A percentile compares a stretch with the other conserved stretches of the same genome.
phyloP scores from a whole-genome alignment of 2,888 invertebrate genomes.

The Pomacea canaliculata region DNA sequence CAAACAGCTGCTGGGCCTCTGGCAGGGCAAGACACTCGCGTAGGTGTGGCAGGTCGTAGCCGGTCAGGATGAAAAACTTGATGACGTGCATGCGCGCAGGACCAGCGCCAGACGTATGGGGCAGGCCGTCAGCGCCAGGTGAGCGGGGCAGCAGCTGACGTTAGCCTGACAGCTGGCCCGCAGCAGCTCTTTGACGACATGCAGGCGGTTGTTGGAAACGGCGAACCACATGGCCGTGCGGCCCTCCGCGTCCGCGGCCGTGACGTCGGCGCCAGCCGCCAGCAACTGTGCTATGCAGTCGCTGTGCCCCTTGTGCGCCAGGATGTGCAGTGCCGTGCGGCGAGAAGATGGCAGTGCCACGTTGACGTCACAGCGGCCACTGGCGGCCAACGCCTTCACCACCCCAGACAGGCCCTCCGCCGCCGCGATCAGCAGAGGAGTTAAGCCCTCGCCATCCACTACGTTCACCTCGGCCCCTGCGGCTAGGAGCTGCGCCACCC shows the following conservation, averaged over 20 bases:
- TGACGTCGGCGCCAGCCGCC: slow-evolving; percentile 54
- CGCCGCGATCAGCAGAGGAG: slow-evolving; percentile 63
- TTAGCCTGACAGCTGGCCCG: slow-evolving; percentile 59
- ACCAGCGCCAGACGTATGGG: slow-evolving; percentile 54
- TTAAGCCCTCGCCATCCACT: slow-evolving; percentile 58
- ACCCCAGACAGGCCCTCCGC: slow-evolving; percentile 63
- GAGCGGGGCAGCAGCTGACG: slow-evolving; percentile 47
- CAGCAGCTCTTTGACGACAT: slow-evolving; percentile 57
- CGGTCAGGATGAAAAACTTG: slow-evolving; percentile 62
- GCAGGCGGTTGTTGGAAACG: slow-evolving; percentile 50
- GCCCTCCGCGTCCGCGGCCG: slow-evolving; percentile 47
- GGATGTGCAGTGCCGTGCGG: slow-evolving; percentile 59
- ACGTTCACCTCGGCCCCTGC: slow-evolving; percentile 57
- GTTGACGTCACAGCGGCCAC: slow-evolving; percentile 58
- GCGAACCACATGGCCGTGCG: slow-evolving; percentile 64
- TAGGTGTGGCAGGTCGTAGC: slow-evolving; percentile 54
- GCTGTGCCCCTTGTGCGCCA: slow-evolving; percentile 65
- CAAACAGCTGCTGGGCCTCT: slow-evolving; percentile 37
- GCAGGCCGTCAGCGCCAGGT: slow-evolving; percentile 42
- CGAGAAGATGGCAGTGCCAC: slow-evolving; percentile 48
- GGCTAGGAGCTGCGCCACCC: slow-evolving; percentile 51
- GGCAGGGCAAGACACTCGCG: slow-evolving; percentile 41
- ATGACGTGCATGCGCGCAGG: slow-evolving; percentile 46
- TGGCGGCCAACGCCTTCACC: slow-evolving; percentile 45
- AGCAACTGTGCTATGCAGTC: slow-evolving; percentile 55